Base-by-base conservation (phyloP, 2,888 invertebrate species). In the Drosophila longiperda region DNA sequence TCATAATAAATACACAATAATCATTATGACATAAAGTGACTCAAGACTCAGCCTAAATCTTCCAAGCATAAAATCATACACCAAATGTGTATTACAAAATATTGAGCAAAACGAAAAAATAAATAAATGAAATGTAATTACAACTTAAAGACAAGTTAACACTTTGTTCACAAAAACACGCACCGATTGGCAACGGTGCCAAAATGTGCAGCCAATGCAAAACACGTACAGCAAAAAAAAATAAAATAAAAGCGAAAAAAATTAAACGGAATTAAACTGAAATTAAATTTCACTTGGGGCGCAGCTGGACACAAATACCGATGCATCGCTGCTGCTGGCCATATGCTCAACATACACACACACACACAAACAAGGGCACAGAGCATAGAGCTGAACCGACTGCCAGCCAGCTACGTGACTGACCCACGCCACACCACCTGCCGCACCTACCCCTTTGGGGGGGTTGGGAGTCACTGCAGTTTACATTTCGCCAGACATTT, bases 211-310 rank as follows among this genome's bases (percentile, higher is more conserved):
- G 32, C 50, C 50, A 66, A 66, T 59, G 42, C 45, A 34, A 58
- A 66, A 32, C 48, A 54, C 50, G 36, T 40, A 29, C 23, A 17
- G 6, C 9, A 54, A 23, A 55, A 50, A 55, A 15, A 17, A 26
- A n/a, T n/a, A n/a, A 36, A 58, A 57, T 48, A 15, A 23, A 45
- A 9, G 9, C 26, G 45, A 68, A 53, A 20, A 53, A 55, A 71
- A 58, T 61, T 54, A 53, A 59, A 55, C 20, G 45, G 57, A 50
- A 74, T 74, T 49, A 73, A 86, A 83, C 64, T 45, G 58, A 84
- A 85, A 87, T 75, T 60, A 81, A 88, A 80, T 85, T 85, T 85
- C 87, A 79, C 83, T 85, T 74, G 62, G 61, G 50, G 73, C 33
- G 57, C 83, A 88, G 45, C 57, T 61, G 73, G 60, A 67, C 55